phyloP scores from a whole-genome alignment of 2,888 invertebrate genomes.

The Ochropacha duplaris region DNA sequence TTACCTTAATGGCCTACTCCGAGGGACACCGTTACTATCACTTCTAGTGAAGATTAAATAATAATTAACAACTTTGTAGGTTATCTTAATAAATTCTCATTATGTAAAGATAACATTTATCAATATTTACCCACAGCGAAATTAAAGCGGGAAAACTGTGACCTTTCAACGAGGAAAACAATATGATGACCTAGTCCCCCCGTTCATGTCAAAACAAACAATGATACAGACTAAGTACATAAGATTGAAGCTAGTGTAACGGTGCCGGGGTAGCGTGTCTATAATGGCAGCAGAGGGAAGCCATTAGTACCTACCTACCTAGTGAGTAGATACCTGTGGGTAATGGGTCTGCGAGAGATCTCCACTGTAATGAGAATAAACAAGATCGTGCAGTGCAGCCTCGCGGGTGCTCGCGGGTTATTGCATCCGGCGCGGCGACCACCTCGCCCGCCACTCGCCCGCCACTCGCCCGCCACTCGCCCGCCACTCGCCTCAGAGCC shows the following conservation, averaged over 20 bases:
- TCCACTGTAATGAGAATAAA: not conserved
- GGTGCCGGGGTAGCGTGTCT: not conserved
- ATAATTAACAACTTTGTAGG: not conserved
- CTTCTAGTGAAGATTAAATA: not conserved
- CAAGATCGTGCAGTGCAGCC: slow-evolving; percentile 1
- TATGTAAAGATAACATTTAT: not conserved
- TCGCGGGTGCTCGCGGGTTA: not conserved
- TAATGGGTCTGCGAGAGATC: not conserved
- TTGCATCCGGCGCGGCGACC: slow-evolving; percentile 15
- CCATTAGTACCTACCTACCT: no score
- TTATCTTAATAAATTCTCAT: not conserved
- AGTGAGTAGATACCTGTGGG: not conserved
- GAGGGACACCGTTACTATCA: slow-evolving; percentile 14
- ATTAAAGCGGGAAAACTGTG: no score
- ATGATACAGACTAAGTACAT: not conserved
- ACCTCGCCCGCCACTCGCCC: no score
- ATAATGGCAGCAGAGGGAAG: not conserved
- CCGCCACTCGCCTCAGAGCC: slow-evolving; percentile 44
- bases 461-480: no score
- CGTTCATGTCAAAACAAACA: not conserved
- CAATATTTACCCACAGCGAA: not conserved
- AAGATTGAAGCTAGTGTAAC: not conserved
- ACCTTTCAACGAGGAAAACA: not conserved
- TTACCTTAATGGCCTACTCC: slow-evolving; percentile 47
- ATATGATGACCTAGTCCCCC: not conserved